These are phyloP conservation scores for Platichthys stellatus DNA, from an alignment of 2,113 vertebrate species.

Conservation along the genomic window DNA sequence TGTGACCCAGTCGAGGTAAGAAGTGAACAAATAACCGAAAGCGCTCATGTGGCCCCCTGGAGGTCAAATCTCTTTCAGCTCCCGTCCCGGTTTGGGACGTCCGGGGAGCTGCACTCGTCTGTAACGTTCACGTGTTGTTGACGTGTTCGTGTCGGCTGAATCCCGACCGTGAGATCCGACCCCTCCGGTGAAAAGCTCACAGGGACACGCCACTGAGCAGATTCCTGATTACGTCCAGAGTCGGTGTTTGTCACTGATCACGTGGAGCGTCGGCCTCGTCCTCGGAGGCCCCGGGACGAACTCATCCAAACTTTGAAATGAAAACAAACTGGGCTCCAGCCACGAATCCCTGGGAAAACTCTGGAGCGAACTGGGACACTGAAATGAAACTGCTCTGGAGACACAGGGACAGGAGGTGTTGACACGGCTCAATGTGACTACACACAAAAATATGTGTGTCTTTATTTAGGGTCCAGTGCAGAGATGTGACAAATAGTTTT, in stretches of 20 bases:
- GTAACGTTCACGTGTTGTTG: background rate
- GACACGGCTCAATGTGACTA: conserved; percentile 38
- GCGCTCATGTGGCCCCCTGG: too few relatives aligned
- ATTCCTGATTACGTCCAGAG: conserved; percentile 19
- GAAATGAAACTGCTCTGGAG: conserved; percentile 39
- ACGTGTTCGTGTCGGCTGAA: too few relatives aligned
- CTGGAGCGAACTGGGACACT: conserved; percentile 26
- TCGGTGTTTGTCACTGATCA: conserved; percentile 39
- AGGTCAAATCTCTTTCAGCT: too few relatives aligned
- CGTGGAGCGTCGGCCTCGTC: conserved; percentile 39
- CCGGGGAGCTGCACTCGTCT: background rate
- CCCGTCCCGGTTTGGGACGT: too few relatives aligned
- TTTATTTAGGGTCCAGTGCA: too few relatives aligned
- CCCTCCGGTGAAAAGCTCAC: conserved; percentile 1
- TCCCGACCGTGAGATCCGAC: conserved; percentile 15
- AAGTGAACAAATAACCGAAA: too few relatives aligned
- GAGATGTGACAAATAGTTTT: too few relatives aligned
- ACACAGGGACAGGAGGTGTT: conserved; percentile 60
- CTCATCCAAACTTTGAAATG: background rate
- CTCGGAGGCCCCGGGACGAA: background rate
- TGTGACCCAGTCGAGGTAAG: too few relatives aligned
- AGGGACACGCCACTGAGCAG: background rate
- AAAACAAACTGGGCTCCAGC: conserved; percentile 65
- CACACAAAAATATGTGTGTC: too few relatives aligned
- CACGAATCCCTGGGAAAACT: conserved; percentile 69